Base-by-base conservation (phyloP, 1,140 invertebrate species). In the Pinna nobilis region DNA sequence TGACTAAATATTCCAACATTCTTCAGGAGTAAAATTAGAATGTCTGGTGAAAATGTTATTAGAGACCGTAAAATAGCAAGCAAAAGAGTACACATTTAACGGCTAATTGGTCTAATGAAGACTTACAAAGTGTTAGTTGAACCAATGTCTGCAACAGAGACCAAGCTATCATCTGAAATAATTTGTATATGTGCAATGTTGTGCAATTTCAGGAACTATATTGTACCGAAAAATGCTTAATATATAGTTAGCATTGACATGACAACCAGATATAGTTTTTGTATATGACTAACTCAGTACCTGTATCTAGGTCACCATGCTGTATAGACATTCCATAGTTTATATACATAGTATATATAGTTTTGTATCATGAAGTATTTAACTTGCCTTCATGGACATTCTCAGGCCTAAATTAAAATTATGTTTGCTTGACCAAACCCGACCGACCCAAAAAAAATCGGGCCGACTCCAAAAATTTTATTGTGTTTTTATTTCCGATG, bases 1-100 rank as follows among this genome's bases (percentile, higher is more conserved):
- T 76, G 11, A 13, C 53, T 20, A 3, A 78, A 76, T 49, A 76
- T 78, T 30, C 73, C 70, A 67, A 76, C 71, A 63, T 78, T 80
- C 53, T 80, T 80, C 25, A 64, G 67, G n/a, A 76, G 74, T 28
- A 73, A 61, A 78, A 78, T 50, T 37, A n/a, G 64, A 50, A 63
- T 76, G 20, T 30, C 1, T 32, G 18, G 32, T 5, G 47, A 74
- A 47, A 23, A 5, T 60, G 11, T 71, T 37, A 7, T 70, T 13
- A 32, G 53, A 69, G 76, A 80, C 20, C 32, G 63, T 20, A 75
- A 73, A 68, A 66, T 73, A 37, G 64, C 76, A 20, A 59, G 63
- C 28, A 74, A 74, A 66, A 7, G 69, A 2, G 73, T 79, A 0
- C 69, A 75, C 53, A 64, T 76, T n/a, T 65, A 79, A 32, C 30